Evolutionary conservation across 2,797 vertebrate species (phyloP).

Genomic region (Molossus alvarezi): DNA sequence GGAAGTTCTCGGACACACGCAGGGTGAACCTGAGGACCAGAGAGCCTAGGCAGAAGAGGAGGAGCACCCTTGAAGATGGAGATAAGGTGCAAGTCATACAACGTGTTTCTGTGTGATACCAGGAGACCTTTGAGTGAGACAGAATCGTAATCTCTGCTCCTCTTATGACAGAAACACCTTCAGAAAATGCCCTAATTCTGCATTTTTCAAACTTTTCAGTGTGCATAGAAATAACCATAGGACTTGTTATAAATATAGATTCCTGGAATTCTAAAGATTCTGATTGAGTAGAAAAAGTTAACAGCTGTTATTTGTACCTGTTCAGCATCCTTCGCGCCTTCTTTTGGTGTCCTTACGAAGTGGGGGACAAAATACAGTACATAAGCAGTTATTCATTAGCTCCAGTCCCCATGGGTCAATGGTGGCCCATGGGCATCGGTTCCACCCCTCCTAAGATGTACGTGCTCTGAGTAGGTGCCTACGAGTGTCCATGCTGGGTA

Average conservation of each 20-base stretch:
- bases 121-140: neutral
- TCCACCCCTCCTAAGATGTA: neutral
- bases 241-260: neutral
- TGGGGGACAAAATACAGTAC: neutral
- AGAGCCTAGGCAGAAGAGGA: neutral
- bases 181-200: neutral
- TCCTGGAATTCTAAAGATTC: neutral
- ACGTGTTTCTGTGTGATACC: neutral
- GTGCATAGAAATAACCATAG: neutral
- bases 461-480: neutral
- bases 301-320: neutral
- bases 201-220: slow-evolving; percentile 3
- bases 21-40: neutral
- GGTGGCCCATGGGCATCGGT: neutral
- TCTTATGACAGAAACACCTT: neutral
- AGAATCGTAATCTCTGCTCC: neutral
- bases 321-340: neutral
- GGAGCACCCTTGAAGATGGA: no score
- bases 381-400: neutral
- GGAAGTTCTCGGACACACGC: neutral
- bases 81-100: rapidly evolving
- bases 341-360: neutral
- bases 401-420: neutral
- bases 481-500: rapidly evolving
- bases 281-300: neutral